phyloP scores from a whole-genome alignment of 2,888 invertebrate species.

The Phortica magna region DNA sequence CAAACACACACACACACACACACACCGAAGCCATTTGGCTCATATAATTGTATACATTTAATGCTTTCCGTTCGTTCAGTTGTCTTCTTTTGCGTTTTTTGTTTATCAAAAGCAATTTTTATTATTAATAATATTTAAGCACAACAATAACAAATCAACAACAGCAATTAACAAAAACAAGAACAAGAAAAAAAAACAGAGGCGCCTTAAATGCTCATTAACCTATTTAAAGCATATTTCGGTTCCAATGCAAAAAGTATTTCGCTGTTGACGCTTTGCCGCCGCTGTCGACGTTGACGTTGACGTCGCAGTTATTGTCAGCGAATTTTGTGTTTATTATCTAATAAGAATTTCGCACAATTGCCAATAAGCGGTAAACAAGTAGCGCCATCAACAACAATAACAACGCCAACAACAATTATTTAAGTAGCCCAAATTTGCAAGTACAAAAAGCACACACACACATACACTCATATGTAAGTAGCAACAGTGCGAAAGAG shows the following conservation, averaged over 20 bases:
- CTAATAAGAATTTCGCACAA: neutral
- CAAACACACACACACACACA: neutral
- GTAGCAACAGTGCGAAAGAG: no score
- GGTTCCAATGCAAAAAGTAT: no score
- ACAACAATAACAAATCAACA: neutral
- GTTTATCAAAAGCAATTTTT: neutral
- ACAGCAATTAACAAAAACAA: neutral
- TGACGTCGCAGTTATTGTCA: constrained; percentile 26
- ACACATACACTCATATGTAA: no score
- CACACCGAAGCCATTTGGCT: neutral
- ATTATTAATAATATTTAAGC: neutral
- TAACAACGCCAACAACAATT: neutral
- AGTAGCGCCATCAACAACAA: neutral
- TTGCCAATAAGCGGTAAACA: neutral
- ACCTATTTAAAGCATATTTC: constrained; percentile 13
- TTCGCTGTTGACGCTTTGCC: no score
- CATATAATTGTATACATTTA: neutral
- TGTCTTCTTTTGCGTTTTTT: neutral
- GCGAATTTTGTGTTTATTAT: neutral
- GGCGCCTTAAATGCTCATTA: neutral
- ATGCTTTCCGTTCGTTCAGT: neutral
- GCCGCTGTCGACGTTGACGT: no score
- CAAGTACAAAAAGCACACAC: neutral
- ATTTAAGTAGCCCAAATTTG: neutral
- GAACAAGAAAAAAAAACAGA: neutral